Base-by-base conservation (phyloP, 2,888 invertebrate species). In the Polia nebulosa region DNA sequence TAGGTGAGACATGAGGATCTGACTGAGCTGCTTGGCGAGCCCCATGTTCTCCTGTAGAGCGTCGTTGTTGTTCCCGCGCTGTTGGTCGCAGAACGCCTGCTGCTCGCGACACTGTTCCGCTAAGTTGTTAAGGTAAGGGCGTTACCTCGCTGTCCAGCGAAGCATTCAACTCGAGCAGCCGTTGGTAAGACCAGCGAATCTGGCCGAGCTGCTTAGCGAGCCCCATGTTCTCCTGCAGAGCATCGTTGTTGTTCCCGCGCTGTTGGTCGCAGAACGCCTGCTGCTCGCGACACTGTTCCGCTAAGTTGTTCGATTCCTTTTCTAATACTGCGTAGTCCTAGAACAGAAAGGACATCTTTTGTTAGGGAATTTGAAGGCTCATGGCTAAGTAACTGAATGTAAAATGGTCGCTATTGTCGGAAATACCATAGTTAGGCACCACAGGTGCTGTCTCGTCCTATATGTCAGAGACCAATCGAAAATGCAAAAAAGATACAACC, bases 181-280 rank as follows among this genome's bases (percentile, higher is more conserved):
- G 87, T 58, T 86, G 89, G 49, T 89, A 83, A 3, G 92, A 88
- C 49, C 93, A 82, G 47, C 95, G 91, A 1, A 87, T 80, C 41
- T 88, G 80, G 32, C 89, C 84, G 62, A 96, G 91, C 58, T 90
- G 89, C 64, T 90, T 92, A 52, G 94, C 89, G 2, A 93, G 77
- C 39, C 82, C 83, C 81, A 90, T 87, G 81, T 95, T 95, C 51
- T 92, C 91, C 0, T 92, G 88, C 60, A 90, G 87, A 0, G 95
- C 87, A 62, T 96, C 96, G 45, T 88, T 90, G 86, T 97, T 97
- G 88, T 96, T 96, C 22, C 90, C 94, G 51, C 93, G 92, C 88
- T 97, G 96, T 80, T 96, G 96, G 8, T 96, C 93, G 61, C 96
- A 92, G 91, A 97, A 97, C 29, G 92, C 88, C 76, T 96, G 96